Evolutionary conservation across 2,888 invertebrate genomes (phyloP), one percentile per base, ranked within the genome.

Genomic region (Sinopyrophorus schimmeli): DNA sequence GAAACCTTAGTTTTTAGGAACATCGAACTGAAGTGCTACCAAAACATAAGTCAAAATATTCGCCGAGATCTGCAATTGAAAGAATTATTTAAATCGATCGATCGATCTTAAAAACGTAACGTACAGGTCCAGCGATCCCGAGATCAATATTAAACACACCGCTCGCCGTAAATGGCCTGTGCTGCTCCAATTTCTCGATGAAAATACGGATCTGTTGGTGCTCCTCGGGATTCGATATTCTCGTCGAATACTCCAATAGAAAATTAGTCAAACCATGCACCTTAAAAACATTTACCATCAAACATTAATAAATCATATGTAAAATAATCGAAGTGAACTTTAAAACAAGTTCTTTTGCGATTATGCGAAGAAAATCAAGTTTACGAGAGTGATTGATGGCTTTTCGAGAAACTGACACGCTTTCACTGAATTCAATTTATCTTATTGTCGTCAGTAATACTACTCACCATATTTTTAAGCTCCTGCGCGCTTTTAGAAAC

Each of bases 41-140:
- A 73, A 59, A 5, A 74, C 71, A 44, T 74, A 74, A 0, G 73
- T 74, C 12, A 74, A 52, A 39, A 74, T 67, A 50, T 70, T 73
- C 5, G 72, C 72, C 34, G 66, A 69, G 47, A 74, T 70, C 74
- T 74, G 57, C 49, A 71, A 71, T 9, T 31, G 27, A 23, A 28
- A 26, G 6, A 5, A 2, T 14, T 7, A 18, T 15, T 14, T 15
- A 10, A 1, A 23, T 14, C 23, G 12, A 5, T 15, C 3, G 24
- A 15, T 2, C n/a, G 5, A 20, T n/a, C 3, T 24, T 5, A n/a
- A 5, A n/a, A 5, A n/a, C n/a, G n/a, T n/a, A n/a, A n/a, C 62
- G 63, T 66, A 74, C 74, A 21, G 73, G 72, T 35, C 70, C 72
- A 26, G 71, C 68, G 40, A 73, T 68, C 31, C 69, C 66, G 24